phyloP scores from a whole-genome alignment of 1,140 invertebrate species.

The Rhopalosiphum maidis region DNA sequence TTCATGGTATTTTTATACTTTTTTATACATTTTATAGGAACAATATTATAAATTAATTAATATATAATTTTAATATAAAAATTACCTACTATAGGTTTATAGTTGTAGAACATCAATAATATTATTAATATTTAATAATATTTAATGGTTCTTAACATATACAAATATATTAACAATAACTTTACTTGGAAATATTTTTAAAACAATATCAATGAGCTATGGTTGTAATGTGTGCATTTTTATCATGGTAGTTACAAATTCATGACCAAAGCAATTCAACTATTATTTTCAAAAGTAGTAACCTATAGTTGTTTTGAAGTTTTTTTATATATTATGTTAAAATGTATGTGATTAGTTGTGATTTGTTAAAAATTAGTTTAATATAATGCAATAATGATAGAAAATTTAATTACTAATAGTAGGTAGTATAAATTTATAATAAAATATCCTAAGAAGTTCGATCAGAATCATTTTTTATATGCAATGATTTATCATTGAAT shows the following conservation, averaged over 20 bases:
- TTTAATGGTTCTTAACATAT: neutral
- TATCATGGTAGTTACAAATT: neutral
- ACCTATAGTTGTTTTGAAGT: neutral
- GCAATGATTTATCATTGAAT: too few relatives aligned
- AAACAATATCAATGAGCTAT: neutral
- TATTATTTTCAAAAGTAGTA: neutral
- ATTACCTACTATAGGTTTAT: neutral
- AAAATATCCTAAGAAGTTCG: too few relatives aligned
- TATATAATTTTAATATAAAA: too few relatives aligned
- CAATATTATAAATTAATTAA: too few relatives aligned
- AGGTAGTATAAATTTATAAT: too few relatives aligned
- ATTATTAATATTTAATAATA: neutral
- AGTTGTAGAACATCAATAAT: neutral
- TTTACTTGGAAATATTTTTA: neutral
- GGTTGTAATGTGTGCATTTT: neutral
- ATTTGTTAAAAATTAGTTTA: too few relatives aligned
- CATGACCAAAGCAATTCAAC: neutral
- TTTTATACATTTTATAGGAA: neutral
- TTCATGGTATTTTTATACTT: neutral
- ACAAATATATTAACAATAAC: neutral
- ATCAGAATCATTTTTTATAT: too few relatives aligned
- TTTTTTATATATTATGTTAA: too few relatives aligned
- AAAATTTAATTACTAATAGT: too few relatives aligned
- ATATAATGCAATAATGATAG: too few relatives aligned
- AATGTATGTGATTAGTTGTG: too few relatives aligned